Percentiles rank a stretch among this genome's conserved stretches.
These are phyloP conservation scores for Mustela lutreola DNA, from an alignment of 2,113 vertebrate species.

Conservation along the genomic window DNA sequence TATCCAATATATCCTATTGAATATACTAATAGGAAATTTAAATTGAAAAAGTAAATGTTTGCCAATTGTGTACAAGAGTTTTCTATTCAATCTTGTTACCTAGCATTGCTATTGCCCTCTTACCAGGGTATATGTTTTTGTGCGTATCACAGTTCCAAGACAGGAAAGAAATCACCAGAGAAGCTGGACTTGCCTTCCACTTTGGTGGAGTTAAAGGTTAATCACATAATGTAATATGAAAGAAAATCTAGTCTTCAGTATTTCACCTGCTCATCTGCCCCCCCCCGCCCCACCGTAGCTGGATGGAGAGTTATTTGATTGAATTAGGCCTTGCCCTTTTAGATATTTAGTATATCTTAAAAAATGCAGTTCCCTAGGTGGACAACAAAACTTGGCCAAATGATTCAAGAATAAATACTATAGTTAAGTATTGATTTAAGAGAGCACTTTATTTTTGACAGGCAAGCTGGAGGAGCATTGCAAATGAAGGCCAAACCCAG, in stretches of 20 bases:
- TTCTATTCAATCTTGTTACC: not conserved
- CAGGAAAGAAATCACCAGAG: not conserved
- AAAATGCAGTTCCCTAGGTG: not conserved
- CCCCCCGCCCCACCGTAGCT: not conserved
- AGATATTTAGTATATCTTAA: not conserved
- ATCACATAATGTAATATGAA: too few species aligned
- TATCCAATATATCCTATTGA: too few species aligned
- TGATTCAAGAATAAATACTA: not conserved
- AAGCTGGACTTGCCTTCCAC: not conserved
- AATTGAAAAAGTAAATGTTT: not conserved
- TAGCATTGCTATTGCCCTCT: not conserved
- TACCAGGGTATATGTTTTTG: not conserved
- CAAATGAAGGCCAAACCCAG: not conserved
- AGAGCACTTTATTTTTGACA: not conserved
- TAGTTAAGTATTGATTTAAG: not conserved
- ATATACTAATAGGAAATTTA: not conserved
- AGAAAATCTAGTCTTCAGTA: too few species aligned
- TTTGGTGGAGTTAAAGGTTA: too few species aligned
- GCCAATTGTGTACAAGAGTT: not conserved
- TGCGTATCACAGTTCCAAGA: not conserved
- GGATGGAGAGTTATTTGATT: not conserved
- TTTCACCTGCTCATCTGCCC: too few species aligned
- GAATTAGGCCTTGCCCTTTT: not conserved
- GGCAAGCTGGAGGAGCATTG: not conserved
- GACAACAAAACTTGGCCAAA: not conserved